A percentile compares a stretch with the other conserved stretches of the same genome.
Evolutionary conservation across 1,140 invertebrate genomes (phyloP).

Genomic region (Argopecten irradians): DNA sequence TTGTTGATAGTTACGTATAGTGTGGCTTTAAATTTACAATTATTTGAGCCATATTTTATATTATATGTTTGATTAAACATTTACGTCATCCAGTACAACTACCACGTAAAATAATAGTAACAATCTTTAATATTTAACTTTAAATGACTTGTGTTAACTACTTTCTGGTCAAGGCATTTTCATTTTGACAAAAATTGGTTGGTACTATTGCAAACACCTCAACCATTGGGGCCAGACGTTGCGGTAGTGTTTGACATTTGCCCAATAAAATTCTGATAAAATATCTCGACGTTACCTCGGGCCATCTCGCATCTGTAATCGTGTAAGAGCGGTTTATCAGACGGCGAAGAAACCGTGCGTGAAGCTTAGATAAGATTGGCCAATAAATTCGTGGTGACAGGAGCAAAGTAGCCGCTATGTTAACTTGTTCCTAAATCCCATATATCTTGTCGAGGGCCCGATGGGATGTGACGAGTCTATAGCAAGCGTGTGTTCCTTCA

Average conservation of each 20-base stretch:
- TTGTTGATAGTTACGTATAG: too few relatives aligned
- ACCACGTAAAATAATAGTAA: too few relatives aligned
- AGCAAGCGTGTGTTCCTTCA: not conserved
- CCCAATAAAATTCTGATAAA: not conserved
- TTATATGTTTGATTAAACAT: too few relatives aligned
- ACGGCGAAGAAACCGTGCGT: conserved; percentile 3
- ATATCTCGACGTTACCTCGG: not conserved
- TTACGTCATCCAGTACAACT: too few relatives aligned
- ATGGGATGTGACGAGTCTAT: not conserved
- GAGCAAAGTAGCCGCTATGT: conserved; percentile 6
- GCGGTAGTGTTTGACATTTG: not conserved
- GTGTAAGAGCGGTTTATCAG: not conserved
- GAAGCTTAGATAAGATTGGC: not conserved
- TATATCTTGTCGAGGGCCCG: not conserved
- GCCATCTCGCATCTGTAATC: not conserved
- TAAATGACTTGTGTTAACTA: too few relatives aligned
- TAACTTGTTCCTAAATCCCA: not conserved
- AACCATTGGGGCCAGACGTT: too few relatives aligned
- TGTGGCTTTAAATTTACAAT: too few relatives aligned
- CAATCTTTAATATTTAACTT: too few relatives aligned
- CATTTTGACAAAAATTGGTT: too few relatives aligned
- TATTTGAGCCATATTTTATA: too few relatives aligned
- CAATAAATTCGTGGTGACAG: not conserved
- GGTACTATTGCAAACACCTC: too few relatives aligned
- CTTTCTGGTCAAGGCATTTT: too few relatives aligned